phyloP scores from a whole-genome alignment of 2,797 vertebrate genomes.

The Harpagifer antarcticus region DNA sequence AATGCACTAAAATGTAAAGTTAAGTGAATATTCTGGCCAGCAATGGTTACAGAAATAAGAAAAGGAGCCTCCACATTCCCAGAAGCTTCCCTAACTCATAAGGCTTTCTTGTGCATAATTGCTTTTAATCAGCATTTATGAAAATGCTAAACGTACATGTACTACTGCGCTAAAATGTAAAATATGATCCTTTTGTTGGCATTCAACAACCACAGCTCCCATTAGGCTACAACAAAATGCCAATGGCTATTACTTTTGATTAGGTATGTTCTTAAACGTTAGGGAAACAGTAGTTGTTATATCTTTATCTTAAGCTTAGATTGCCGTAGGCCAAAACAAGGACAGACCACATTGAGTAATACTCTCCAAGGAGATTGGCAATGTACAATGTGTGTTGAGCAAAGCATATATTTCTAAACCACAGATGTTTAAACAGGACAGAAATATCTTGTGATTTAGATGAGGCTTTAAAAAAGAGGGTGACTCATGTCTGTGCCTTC shows the following conservation, averaged over 20 bases:
- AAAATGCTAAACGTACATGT: constrained; percentile 1
- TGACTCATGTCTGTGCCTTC: not conserved
- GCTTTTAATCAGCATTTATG: not conserved
- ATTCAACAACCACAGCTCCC: not conserved
- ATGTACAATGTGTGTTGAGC: constrained; percentile 7
- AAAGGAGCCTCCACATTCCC: not conserved
- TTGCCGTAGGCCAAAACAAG: constrained; percentile 8
- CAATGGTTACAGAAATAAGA: not conserved
- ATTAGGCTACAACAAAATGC: constrained; percentile 19
- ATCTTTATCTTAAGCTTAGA: constrained; percentile 14
- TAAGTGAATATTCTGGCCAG: not conserved
- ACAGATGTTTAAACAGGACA: constrained; percentile 1
- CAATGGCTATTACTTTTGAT: not conserved
- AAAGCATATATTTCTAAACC: not conserved
- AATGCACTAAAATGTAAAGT: no score
- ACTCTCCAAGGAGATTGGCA: not conserved
- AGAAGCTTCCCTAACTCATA: not conserved
- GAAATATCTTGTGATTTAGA: not conserved
- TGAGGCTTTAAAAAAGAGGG: constrained; percentile 1
- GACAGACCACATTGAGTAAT: not conserved
- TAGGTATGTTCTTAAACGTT: constrained; percentile 1
- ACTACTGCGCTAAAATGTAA: not conserved
- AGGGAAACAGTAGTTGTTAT: not conserved
- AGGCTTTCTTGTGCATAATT: not conserved
- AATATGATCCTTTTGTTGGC: not conserved